A percentile compares a stretch with the other conserved stretches of the same genome.
phyloP scores from a whole-genome alignment of 1,140 invertebrate genomes.

The Hydropsyche tenuis region DNA sequence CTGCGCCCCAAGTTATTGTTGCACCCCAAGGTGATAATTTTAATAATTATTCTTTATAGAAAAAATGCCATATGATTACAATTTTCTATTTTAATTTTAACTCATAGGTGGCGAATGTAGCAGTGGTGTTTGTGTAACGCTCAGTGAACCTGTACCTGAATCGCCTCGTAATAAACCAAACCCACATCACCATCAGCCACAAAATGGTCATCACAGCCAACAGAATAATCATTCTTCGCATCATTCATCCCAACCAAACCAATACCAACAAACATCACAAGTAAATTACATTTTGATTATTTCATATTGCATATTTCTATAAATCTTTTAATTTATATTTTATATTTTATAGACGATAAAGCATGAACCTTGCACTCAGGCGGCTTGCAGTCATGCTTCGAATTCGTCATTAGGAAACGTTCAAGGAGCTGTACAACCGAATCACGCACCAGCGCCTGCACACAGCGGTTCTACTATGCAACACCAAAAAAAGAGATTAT shows the following conservation, averaged over 20 bases:
- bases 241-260: conserved; percentile 49
- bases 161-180: conserved; percentile 44
- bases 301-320: neutral
- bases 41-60: neutral
- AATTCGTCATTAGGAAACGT: conserved; percentile 49
- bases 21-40: conserved; percentile 49
- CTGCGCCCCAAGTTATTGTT: conserved; percentile 43
- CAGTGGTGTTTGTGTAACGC: conserved; percentile 33
- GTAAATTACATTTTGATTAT: too few species aligned
- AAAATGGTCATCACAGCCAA: conserved; percentile 46
- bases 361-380: conserved; percentile 46
- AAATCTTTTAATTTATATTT: conserved; percentile 1
- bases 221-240: conserved; percentile 50
- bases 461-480: conserved; percentile 69
- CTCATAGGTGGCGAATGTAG: conserved; percentile 41
- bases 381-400: conserved; percentile 43
- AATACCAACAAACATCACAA: conserved; percentile 43
- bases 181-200: conserved; percentile 53
- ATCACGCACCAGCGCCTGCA: conserved; percentile 50
- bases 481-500: conserved; percentile 86
- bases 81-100: conserved; percentile 16
- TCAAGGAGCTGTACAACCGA: conserved; percentile 7
- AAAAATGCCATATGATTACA: neutral
- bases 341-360: conserved; percentile 43
- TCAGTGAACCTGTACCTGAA: conserved; percentile 28